phyloP scores from a whole-genome alignment of 2,797 vertebrate genomes.

The Calcarius lapponicus region DNA sequence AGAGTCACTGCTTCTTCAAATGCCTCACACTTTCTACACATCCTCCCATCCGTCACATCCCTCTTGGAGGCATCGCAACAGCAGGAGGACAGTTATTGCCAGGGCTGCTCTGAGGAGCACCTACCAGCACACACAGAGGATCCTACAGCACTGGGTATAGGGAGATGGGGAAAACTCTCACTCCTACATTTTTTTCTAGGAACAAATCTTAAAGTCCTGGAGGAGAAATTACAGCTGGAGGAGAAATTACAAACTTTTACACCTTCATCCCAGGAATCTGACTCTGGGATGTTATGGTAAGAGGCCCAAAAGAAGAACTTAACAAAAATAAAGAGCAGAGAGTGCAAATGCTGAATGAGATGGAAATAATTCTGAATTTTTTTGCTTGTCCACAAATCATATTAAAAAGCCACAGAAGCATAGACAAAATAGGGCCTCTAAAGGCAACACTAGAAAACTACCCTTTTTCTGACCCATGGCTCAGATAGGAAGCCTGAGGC shows the following conservation, averaged over 20 bases:
- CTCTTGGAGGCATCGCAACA: neutral
- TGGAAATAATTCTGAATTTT: neutral
- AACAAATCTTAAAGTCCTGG: neutral
- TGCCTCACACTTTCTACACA: neutral
- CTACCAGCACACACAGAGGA: neutral
- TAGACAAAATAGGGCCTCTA: neutral
- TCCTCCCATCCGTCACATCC: neutral
- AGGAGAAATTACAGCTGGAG: neutral
- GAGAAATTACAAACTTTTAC: neutral
- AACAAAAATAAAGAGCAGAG: neutral
- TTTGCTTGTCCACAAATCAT: neutral
- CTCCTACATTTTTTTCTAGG: neutral
- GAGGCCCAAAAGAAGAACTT: neutral
- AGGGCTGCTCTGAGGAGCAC: neutral
- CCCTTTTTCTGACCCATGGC: neutral
- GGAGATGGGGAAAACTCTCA: neutral
- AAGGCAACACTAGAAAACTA: neutral
- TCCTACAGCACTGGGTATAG: rapidly evolving
- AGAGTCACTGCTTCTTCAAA: neutral
- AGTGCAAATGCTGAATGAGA: neutral
- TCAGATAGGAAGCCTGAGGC: neutral
- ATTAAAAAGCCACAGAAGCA: slow-evolving; percentile 1
- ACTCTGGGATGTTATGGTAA: neutral
- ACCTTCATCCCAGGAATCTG: neutral
- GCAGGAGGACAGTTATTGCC: neutral